phyloP scores from a whole-genome alignment of 2,113 vertebrate genomes.

The Nesogale talazaci region DNA sequence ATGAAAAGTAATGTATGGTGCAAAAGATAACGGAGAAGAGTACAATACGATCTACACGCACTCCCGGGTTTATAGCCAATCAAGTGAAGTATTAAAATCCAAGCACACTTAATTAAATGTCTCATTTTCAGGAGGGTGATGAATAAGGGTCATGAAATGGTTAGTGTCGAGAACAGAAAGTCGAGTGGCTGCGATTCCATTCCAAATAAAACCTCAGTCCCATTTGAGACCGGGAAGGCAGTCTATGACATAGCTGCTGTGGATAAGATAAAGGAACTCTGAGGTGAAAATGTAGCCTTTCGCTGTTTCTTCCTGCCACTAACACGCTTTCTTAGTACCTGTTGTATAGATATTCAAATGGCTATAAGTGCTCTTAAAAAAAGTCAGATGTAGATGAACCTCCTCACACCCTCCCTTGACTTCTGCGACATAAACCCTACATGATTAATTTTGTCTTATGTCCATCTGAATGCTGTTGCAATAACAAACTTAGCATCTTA shows the following conservation, averaged over 20 bases:
- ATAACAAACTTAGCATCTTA: neutral
- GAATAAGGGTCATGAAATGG: constrained; percentile 81
- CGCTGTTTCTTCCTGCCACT: too few species aligned
- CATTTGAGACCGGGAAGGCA: neutral
- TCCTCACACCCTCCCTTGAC: neutral
- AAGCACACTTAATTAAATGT: constrained; percentile 82
- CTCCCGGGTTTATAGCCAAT: constrained; percentile 80
- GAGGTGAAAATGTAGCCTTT: too few species aligned
- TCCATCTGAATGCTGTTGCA: neutral
- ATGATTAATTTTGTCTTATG: neutral
- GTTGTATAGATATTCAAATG: too few species aligned
- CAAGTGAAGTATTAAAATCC: constrained; percentile 78
- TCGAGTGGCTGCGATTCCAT: constrained; percentile 51
- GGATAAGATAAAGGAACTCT: too few species aligned
- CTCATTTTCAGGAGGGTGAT: constrained; percentile 78
- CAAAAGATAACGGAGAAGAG: constrained; percentile 73
- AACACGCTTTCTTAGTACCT: too few species aligned
- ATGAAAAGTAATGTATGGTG: constrained; percentile 81
- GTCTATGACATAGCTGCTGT: too few species aligned
- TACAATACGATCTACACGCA: constrained; percentile 70
- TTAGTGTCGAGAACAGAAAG: constrained; percentile 71
- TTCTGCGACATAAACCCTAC: neutral
- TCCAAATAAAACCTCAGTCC: constrained; percentile 24
- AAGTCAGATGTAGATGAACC: neutral
- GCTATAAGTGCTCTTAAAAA: neutral